Evolutionary conservation across 1,140 invertebrate genomes (phyloP).

Genomic region (Drosophila arawakana): DNA sequence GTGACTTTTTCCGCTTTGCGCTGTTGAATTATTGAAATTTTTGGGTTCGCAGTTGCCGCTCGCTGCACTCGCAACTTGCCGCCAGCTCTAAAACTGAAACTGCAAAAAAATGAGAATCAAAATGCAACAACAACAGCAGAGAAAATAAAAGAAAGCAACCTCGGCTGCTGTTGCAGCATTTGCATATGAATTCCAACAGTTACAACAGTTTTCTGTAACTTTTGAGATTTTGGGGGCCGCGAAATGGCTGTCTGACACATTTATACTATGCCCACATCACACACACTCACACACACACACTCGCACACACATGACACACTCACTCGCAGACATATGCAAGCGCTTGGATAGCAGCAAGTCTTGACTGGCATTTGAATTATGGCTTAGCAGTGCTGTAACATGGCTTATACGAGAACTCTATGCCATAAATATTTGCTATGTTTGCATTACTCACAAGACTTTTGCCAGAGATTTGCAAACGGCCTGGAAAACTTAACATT

Average conservation of each 20-base stretch:
- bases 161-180: constrained; percentile 51
- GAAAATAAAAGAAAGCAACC: not conserved
- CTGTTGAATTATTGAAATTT: constrained; percentile 83
- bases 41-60: constrained; percentile 70
- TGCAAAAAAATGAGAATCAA: not conserved
- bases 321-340: not conserved
- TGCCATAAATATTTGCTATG: constrained; percentile 79
- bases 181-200: constrained; percentile 78
- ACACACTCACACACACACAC: not conserved
- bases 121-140: not conserved
- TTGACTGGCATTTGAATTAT: constrained; percentile 75
- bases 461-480: constrained; percentile 75
- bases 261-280: constrained; percentile 12
- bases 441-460: constrained; percentile 80
- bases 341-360: constrained; percentile 22
- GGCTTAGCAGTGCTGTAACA: constrained; percentile 75
- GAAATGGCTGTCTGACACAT: constrained; percentile 46
- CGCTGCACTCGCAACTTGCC: constrained; percentile 46
- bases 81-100: constrained; percentile 15
- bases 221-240: constrained; percentile 47
- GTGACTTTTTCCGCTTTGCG: constrained; percentile 82
- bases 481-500: constrained; percentile 74
- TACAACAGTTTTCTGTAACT: constrained; percentile 54
- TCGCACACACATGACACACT: not conserved
- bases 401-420: constrained; percentile 61